Base-by-base conservation (phyloP, 2,113 vertebrate genomes). In the Xenopus laevis region DNA sequence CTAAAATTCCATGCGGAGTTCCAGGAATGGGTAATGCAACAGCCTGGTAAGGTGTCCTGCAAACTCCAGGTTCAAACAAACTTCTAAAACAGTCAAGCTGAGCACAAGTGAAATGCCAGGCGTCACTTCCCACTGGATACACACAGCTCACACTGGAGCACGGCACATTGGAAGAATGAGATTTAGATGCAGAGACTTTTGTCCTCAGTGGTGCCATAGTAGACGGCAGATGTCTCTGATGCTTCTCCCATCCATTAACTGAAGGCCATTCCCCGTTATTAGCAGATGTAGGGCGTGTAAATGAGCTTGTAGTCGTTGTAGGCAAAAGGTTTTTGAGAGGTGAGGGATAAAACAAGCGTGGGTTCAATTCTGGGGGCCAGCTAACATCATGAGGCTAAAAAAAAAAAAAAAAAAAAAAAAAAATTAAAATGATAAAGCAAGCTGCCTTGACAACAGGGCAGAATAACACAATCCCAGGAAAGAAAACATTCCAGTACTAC, bases 31-130 rank as follows among this genome's bases (percentile, higher is more conserved):
- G 58, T 3, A 53, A 62, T 10, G 23, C 45, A 9, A 62, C 10
- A 5, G 58, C 66, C 66, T 76, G 73, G 59, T 69, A 76, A 1
- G 73, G 73, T 8, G 30, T 69, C 66, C 73, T 40, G 10, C 73
- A 76, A 11, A 76, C 18, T 23, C 73, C 66, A 0, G 66, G 66
- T 18, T 76, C 73, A 69, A 76, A 76, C 5, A 76, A 33, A 23
- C 73, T 63, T 23, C 66, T 53, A n/a, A 76, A 76, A 64, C 66
- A 76, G 46, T 76, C 73, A 47, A 69, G 15, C 47, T 76, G 73
- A 4, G 73, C 33, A 27, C 66, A 57, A 16, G 59, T 69, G 8
- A 76, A 59, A 44, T 76, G 59, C 59, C 66, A 1, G 27, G 15
- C 17, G 40, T 57, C 47, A 20, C 4, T 21, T 16, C 12, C 46